A percentile compares a stretch with the other conserved stretches of the same genome.
These are phyloP conservation scores for Pyralis farinalis DNA, from an alignment of 2,888 invertebrate species.

Conservation along the genomic window DNA sequence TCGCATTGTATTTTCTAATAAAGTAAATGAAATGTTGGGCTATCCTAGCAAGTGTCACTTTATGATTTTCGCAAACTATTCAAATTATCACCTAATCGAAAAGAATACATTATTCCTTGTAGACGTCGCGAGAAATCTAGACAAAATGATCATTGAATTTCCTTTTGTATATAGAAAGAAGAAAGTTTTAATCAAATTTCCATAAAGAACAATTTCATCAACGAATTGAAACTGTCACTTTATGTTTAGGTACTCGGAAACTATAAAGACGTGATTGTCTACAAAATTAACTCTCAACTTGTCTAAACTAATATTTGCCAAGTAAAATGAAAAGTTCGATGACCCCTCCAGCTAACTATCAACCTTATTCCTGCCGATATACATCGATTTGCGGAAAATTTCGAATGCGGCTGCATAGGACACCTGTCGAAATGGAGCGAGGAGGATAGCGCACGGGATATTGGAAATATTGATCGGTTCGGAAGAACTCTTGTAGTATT, in stretches of 20 bases:
- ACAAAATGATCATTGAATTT: too few relatives aligned
- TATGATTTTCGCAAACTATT: too few relatives aligned
- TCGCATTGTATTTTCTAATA: too few relatives aligned
- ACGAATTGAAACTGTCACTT: neutral
- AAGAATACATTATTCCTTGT: too few relatives aligned
- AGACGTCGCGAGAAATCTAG: too few relatives aligned
- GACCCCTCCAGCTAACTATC: slow-evolving; percentile 3
- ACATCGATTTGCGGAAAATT: slow-evolving; percentile 8
- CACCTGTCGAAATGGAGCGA: slow-evolving; percentile 38
- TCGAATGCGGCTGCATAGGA: slow-evolving; percentile 14
- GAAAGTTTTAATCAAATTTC: too few relatives aligned
- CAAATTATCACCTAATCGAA: too few relatives aligned
- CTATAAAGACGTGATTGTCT: neutral
- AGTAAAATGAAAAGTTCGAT: neutral
- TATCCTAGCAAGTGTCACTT: too few relatives aligned
- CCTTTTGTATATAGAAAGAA: too few relatives aligned
- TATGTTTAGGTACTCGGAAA: neutral
- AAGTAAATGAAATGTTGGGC: too few relatives aligned
- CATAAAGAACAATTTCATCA: too few relatives aligned
- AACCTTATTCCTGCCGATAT: slow-evolving; percentile 6
- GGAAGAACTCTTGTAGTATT: slow-evolving; percentile 45
- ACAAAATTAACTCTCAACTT: neutral
- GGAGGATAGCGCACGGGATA: slow-evolving; percentile 47
- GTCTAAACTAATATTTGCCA: neutral
- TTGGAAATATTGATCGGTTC: slow-evolving; percentile 68